Evolutionary conservation across 2,888 invertebrate genomes (phyloP), one percentile per base, ranked within the genome.

Genomic region (Rugalucina vietnamica): DNA sequence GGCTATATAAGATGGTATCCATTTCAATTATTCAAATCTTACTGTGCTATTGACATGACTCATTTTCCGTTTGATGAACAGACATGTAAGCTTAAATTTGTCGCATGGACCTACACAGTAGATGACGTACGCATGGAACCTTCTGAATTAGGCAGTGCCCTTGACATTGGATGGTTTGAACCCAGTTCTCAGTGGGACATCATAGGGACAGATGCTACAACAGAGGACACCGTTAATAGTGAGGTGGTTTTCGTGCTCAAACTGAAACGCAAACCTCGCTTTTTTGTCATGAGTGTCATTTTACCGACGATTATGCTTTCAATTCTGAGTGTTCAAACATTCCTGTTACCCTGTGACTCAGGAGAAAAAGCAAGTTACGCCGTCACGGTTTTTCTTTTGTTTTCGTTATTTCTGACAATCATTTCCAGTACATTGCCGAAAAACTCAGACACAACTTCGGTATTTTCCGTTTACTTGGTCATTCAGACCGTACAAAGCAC

Each of bases 331-430:
- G 88, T 90, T 8, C 83, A 87, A 27, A 88, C 87, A 60, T 90
- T 90, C 79, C 85, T 88, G 39, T 76, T 90, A 75, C 89, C 89
- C 8, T 87, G 88, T 4, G 88, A 86, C 81, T 88, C 87, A 65
- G 89, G 89, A 3, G 89, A 90, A 76, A 81, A 87, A 34, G 88
- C 88, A 82, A 87, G 88, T 2, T 81, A 88, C 60, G 86, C 89
- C 2, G 87, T 90, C 43, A 90, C 89, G 3, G 89, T 90, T 2
- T 82, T 90, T n/a, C 84, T 90, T 69, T 84, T 88, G n/a, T 90
- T 90, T 54, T 87, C 89, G 21, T 88, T 90, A n/a, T 90, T 88
- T 73, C 85, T 90, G 37, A 87, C 88, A 50, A 90, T 90, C 70
- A 87, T 90, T 70, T 86, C 84, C 10, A 84, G 85, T 78, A 83